Percentiles rank a stretch among this genome's conserved stretches.
Conservation (phyloP, 2,113 vertebrate species). For the Nibea coibor region DNA sequence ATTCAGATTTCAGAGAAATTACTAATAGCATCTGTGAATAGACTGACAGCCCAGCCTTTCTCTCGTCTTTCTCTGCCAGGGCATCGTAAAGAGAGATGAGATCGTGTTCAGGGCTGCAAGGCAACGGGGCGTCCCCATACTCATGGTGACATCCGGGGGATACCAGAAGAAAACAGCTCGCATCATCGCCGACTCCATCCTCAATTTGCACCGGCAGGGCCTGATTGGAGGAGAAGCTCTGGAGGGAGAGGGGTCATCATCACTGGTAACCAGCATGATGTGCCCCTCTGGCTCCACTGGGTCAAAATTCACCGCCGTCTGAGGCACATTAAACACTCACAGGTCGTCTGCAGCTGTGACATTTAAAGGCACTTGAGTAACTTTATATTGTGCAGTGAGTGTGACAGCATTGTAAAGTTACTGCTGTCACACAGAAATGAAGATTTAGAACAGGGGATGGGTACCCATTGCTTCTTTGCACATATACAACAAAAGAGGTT, state of each 20-base stretch:
- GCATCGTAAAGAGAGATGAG: conserved; percentile 92
- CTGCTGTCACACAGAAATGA: neutral
- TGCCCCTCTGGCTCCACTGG: conserved; percentile 64
- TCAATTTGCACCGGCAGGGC: conserved; percentile 88
- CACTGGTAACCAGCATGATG: conserved; percentile 71
- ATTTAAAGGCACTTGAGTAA: conserved; percentile 23
- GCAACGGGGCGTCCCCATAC: conserved; percentile 86
- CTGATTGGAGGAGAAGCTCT: conserved; percentile 81
- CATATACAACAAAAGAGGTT: conserved; percentile 7
- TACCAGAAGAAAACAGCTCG: conserved; percentile 95
- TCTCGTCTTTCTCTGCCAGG: conserved; percentile 78
- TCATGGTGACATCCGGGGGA: conserved; percentile 96
- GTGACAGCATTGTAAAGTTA: neutral
- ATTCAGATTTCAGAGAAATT: neutral
- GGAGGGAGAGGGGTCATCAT: conserved; percentile 66
- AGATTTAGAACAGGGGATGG: conserved; percentile 5
- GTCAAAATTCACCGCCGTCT: conserved; percentile 58
- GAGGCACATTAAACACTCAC: conserved; percentile 22
- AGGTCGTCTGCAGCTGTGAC: neutral
- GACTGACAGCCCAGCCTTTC: neutral
- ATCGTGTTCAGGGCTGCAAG: conserved; percentile 89
- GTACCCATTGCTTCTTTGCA: conserved; percentile 44
- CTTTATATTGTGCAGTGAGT: conserved; percentile 15
- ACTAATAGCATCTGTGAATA: neutral
- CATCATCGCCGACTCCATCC: conserved; percentile 96